phyloP scores from a whole-genome alignment of 2,113 vertebrate genomes.

The Myrmophylax atrothorax region DNA sequence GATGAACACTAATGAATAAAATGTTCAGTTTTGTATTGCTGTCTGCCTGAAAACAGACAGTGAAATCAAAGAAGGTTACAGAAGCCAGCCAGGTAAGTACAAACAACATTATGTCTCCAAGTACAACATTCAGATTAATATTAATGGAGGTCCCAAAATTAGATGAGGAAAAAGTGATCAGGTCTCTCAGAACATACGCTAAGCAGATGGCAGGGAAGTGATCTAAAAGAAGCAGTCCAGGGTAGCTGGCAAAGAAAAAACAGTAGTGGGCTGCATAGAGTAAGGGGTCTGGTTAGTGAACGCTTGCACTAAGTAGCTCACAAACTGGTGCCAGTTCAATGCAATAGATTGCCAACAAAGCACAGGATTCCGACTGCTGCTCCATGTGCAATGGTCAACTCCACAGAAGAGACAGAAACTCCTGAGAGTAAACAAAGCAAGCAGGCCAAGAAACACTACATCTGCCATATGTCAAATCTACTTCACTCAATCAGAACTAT shows the following conservation, averaged over 20 bases:
- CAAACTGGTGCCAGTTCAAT: background rate
- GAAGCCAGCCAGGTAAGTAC: background rate
- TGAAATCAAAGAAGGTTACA: background rate
- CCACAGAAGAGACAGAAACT: background rate
- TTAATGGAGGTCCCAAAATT: background rate
- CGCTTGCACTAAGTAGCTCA: background rate
- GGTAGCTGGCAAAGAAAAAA: background rate
- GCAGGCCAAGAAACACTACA: background rate
- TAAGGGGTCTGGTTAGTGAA: background rate
- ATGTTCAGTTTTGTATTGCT: background rate
- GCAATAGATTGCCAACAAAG: background rate
- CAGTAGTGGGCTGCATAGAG: background rate
- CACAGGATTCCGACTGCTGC: background rate
- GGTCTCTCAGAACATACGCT: background rate
- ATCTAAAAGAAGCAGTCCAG: background rate
- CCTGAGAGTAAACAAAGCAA: background rate
- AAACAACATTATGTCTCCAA: background rate
- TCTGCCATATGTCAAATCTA: background rate
- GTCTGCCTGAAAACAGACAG: background rate
- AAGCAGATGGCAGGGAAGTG: background rate
- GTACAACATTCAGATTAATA: background rate
- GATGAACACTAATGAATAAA: background rate
- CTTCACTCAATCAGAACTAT: background rate
- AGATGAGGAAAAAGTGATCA: background rate
- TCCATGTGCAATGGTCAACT: rapidly evolving